Evolutionary conservation across 2,113 vertebrate genomes (phyloP).

Genomic region (Corythoichthys intestinalis): DNA sequence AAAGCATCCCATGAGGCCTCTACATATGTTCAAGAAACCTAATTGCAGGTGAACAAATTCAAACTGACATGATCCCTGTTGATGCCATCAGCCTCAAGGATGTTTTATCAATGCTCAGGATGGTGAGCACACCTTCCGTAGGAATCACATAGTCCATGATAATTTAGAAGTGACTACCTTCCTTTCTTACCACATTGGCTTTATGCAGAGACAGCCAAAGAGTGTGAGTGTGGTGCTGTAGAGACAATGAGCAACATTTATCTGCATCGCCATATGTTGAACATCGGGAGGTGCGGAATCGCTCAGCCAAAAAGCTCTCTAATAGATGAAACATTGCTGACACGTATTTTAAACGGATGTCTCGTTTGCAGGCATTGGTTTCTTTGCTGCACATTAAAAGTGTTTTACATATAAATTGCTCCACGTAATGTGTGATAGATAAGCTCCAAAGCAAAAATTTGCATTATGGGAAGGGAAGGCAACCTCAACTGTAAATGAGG

Average conservation of each 20-base stretch:
- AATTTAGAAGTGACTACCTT: conserved; percentile 59
- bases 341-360: conserved; percentile 41
- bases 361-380: conserved; percentile 27
- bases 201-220: conserved; percentile 40
- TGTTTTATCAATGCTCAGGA: conserved; percentile 64
- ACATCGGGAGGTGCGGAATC: conserved; percentile 40
- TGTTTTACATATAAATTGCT: conserved; percentile 62
- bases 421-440: conserved; percentile 41
- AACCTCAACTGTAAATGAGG: conserved; percentile 22
- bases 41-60: conserved; percentile 52
- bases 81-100: conserved; percentile 54
- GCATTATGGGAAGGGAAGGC: conserved; percentile 22
- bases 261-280: conserved; percentile 54
- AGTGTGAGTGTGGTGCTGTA: conserved; percentile 18
- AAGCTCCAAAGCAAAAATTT: conserved; percentile 36
- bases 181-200: conserved; percentile 42
- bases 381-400: conserved; percentile 44
- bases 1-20: neutral
- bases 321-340: conserved; percentile 42
- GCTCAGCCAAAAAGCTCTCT: conserved; percentile 37
- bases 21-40: conserved; percentile 24
- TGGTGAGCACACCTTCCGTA: conserved; percentile 45
- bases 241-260: conserved; percentile 58
- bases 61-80: conserved; percentile 49
- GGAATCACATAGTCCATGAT: conserved; percentile 38